These are phyloP conservation scores for Deroplatys truncata DNA, from an alignment of 2,888 invertebrate species.

Conservation along the genomic window DNA sequence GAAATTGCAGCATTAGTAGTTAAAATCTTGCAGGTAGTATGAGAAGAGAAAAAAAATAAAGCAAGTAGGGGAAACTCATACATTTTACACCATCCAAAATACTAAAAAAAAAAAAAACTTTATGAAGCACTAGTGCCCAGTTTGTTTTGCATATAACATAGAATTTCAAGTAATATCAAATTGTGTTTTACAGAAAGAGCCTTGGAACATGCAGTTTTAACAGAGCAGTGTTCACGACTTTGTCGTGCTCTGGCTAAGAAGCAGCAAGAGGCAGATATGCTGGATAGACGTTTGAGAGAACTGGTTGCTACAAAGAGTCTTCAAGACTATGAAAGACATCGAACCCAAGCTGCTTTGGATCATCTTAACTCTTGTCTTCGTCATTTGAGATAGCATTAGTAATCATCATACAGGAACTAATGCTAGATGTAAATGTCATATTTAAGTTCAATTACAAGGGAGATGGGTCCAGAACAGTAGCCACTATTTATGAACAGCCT, in stretches of 20 bases:
- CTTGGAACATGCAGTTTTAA: constrained; percentile 46
- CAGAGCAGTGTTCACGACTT: constrained; percentile 47
- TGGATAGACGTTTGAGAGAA: constrained; percentile 29
- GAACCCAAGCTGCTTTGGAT: constrained; percentile 31
- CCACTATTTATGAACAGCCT: no score
- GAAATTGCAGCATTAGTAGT: no score
- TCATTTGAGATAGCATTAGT: constrained; percentile 26
- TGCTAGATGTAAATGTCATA: not conserved
- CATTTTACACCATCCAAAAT: no score
- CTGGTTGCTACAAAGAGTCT: constrained; percentile 27
- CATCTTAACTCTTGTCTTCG: constrained; percentile 28
- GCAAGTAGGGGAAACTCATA: no score
- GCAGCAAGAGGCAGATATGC: constrained; percentile 26
- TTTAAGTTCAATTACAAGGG: not conserved
- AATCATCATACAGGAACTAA: not conserved
- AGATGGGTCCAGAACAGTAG: not conserved
- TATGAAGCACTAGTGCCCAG: no score
- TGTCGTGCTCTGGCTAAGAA: constrained; percentile 24
- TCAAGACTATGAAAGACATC: constrained; percentile 31
- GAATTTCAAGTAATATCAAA: not conserved
- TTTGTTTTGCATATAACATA: not conserved
- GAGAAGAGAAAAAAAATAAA: no score
- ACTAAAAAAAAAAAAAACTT: no score
- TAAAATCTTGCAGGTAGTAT: no score
- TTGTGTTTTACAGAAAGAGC: constrained; percentile 15